Evolutionary conservation across 2,888 invertebrate genomes (phyloP).

Genomic region (Orgyia antiqua): DNA sequence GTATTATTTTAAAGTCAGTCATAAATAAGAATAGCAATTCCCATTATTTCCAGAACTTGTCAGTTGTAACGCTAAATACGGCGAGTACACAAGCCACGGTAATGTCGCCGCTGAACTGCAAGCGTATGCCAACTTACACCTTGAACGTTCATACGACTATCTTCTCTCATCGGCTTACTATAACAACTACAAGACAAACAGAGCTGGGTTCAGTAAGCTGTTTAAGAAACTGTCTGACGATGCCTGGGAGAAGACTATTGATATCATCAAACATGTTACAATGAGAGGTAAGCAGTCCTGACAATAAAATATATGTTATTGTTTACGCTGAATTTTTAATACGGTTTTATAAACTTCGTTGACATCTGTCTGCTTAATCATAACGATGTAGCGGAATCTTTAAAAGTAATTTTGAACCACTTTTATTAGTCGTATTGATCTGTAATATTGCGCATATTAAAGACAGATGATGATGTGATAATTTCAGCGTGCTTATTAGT

Average conservation of each 20-base stretch:
- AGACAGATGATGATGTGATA: too few species aligned
- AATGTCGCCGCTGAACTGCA: slow-evolving; percentile 56
- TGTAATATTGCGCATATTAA: too few species aligned
- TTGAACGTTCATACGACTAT: slow-evolving; percentile 86
- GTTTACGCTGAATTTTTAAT: too few species aligned
- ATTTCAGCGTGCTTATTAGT: too few species aligned
- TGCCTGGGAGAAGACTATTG: slow-evolving; percentile 85
- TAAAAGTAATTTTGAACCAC: too few species aligned
- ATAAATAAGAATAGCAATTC: too few species aligned
- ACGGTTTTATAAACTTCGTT: too few species aligned
- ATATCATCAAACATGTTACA: slow-evolving; percentile 86
- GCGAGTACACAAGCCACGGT: slow-evolving; percentile 73
- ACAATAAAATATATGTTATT: too few species aligned
- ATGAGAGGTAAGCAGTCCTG: slow-evolving; percentile 86
- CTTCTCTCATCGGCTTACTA: slow-evolving; percentile 86
- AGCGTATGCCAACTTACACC: slow-evolving; percentile 81
- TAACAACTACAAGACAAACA: slow-evolving; percentile 85
- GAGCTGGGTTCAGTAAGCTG: slow-evolving; percentile 86
- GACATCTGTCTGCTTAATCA: too few species aligned
- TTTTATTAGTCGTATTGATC: too few species aligned
- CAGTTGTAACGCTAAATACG: slow-evolving; percentile 82
- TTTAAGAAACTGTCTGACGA: slow-evolving; percentile 86
- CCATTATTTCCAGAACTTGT: slow-evolving; percentile 42
- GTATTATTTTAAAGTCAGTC: too few species aligned
- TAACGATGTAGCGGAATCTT: too few species aligned